Conservation (phyloP, 2,113 vertebrate genomes). For the Leptocoma aspasia region DNA sequence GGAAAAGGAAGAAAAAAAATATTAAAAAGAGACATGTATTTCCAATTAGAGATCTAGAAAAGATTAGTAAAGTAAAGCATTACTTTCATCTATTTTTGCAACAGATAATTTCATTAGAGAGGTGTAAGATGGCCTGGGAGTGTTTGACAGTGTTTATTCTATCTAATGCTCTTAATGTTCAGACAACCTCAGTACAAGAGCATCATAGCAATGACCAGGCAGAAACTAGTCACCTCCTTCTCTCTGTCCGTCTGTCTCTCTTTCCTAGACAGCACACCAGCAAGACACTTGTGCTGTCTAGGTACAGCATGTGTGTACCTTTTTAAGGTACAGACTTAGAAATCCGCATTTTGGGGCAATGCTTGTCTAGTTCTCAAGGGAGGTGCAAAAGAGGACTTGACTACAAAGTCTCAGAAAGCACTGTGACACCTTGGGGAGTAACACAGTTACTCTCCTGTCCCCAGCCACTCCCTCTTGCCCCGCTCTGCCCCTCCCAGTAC, state of each 20-base stretch:
- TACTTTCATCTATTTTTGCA: neutral
- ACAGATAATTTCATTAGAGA: neutral
- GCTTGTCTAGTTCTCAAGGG: neutral
- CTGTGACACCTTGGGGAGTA: neutral
- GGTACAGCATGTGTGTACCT: no score
- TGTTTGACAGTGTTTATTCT: neutral
- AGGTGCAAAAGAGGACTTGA: neutral
- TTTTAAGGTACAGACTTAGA: neutral
- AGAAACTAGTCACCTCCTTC: neutral
- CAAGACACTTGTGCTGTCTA: neutral
- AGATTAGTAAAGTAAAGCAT: neutral
- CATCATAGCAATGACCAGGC: neutral
- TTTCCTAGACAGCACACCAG: neutral
- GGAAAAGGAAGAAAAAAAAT: neutral
- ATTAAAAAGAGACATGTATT: neutral
- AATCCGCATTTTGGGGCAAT: neutral
- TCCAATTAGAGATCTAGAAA: neutral
- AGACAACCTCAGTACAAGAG: neutral
- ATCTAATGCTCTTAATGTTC: neutral
- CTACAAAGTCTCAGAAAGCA: neutral
- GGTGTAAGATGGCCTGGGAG: neutral
- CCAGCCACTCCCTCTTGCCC: accelerated
- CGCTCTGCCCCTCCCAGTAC: neutral
- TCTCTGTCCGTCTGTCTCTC: neutral
- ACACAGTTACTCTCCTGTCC: neutral